These are phyloP conservation scores for Buathra laborator DNA, from an alignment of 2,888 invertebrate genomes.

Conservation along the genomic window DNA sequence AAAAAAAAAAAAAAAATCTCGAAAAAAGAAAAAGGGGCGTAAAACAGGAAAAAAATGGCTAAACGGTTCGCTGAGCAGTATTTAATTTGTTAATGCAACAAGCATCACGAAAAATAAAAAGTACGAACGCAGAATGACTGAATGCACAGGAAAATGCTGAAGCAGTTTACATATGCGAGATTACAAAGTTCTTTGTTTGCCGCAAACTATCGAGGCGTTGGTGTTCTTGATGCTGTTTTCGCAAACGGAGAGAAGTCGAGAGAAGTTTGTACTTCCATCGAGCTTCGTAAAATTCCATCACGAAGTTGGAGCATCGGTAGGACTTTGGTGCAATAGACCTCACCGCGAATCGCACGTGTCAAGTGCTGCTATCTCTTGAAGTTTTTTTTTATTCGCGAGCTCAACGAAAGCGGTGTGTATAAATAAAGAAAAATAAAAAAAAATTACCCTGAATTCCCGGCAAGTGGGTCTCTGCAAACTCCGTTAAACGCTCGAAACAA, in stretches of 20 bases:
- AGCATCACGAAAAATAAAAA: neutral
- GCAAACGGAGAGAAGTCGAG: constrained; percentile 32
- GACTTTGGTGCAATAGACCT: neutral
- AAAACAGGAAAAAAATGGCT: constrained; percentile 43
- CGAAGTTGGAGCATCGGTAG: neutral
- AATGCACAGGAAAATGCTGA: constrained; percentile 49
- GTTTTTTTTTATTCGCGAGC: constrained; percentile 24
- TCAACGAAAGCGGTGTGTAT: neutral
- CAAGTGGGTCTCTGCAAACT: neutral
- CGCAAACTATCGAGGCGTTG: constrained; percentile 52
- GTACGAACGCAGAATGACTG: neutral
- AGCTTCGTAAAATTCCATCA: constrained; percentile 47
- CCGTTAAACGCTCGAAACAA: neutral
- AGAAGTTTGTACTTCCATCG: constrained; percentile 44
- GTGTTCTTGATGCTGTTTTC: constrained; percentile 35
- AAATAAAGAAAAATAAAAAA: neutral
- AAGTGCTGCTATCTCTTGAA: constrained; percentile 19
- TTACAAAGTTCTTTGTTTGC: constrained; percentile 66
- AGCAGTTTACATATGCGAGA: constrained; percentile 48
- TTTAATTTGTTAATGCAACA: constrained; percentile 65
- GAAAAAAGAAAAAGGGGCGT: constrained; percentile 22
- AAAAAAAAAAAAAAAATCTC: constrained; percentile 34
- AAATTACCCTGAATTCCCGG: neutral
- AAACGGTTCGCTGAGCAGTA: constrained; percentile 65
- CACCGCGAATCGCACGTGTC: neutral